Conservation (phyloP, 2,113 vertebrate species). For the Speoplatyrhinus poulsoni region DNA sequence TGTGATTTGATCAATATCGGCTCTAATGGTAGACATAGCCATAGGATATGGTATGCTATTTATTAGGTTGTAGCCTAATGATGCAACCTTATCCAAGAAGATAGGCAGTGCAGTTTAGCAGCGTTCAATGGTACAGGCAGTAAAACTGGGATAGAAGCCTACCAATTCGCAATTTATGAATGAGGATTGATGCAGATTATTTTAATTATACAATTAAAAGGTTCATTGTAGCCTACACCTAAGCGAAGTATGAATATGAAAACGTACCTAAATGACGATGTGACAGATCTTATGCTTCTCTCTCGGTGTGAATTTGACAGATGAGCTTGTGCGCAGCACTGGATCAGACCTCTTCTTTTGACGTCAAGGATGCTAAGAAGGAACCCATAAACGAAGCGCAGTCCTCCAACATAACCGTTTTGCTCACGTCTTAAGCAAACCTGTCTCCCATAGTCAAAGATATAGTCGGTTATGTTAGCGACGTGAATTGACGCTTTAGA, state of each 20-base stretch:
- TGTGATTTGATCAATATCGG: no score
- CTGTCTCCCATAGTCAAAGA: background rate
- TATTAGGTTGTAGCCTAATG: constrained; percentile 2
- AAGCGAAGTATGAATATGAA: background rate
- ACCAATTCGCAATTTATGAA: constrained; percentile 22
- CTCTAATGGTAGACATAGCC: no score
- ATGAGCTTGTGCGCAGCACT: constrained; percentile 64
- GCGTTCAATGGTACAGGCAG: constrained; percentile 69
- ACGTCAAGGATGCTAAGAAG: constrained; percentile 54
- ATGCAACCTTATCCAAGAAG: constrained; percentile 15
- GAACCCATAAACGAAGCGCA: constrained; percentile 59
- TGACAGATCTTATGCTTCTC: constrained; percentile 53
- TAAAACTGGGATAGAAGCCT: constrained; percentile 35
- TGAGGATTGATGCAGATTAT: background rate
- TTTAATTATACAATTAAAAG: background rate
- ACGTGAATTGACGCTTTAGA: no score
- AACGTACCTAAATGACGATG: constrained; percentile 65
- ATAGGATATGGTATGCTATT: background rate
- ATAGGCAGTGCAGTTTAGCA: constrained; percentile 51
- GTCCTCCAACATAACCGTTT: background rate
- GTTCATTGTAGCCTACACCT: background rate
- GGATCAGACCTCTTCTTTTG: constrained; percentile 66
- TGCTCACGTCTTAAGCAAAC: background rate
- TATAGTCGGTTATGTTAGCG: background rate
- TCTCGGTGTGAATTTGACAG: constrained; percentile 59